Evolutionary conservation across 2,113 vertebrate genomes (phyloP).

Genomic region (Thalassoma bifasciatum): DNA sequence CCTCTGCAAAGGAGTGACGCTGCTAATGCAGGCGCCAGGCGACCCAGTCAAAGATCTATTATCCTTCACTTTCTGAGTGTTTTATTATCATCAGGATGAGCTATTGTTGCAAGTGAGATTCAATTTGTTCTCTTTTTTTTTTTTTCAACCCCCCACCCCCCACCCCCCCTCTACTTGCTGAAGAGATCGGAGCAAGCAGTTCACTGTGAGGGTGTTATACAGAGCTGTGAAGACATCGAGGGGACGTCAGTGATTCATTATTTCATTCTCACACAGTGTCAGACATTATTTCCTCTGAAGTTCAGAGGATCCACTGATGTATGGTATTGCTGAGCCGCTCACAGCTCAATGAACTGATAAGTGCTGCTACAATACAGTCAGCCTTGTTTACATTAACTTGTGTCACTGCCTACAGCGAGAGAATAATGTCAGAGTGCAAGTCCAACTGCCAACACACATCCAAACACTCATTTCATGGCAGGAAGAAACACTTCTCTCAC

Average conservation of each 20-base stretch:
- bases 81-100: slow-evolving; percentile 51
- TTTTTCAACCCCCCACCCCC: too few species aligned
- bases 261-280: slow-evolving; percentile 45
- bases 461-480: slow-evolving; percentile 23
- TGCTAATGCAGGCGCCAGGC: slow-evolving; percentile 45
- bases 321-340: slow-evolving; percentile 39
- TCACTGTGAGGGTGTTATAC: slow-evolving; percentile 12
- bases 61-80: slow-evolving; percentile 37
- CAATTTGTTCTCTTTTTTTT: slow-evolving; percentile 28
- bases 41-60: slow-evolving; percentile 51
- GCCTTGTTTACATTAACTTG: slow-evolving; percentile 25
- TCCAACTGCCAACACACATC: not conserved
- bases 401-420: slow-evolving; percentile 7
- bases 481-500: not conserved
- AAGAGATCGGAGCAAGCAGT: slow-evolving; percentile 38
- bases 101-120: slow-evolving; percentile 40
- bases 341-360: slow-evolving; percentile 50
- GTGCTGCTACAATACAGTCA: slow-evolving; percentile 21
- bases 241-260: slow-evolving; percentile 54
- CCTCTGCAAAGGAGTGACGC: slow-evolving; percentile 1
- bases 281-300: slow-evolving; percentile 64
- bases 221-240: slow-evolving; percentile 48
- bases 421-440: not conserved
- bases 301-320: slow-evolving; percentile 52
- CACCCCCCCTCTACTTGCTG: not conserved